Evolutionary conservation across 1,140 invertebrate species (phyloP).

Genomic region (Pogonognathellus flavescens): DNA sequence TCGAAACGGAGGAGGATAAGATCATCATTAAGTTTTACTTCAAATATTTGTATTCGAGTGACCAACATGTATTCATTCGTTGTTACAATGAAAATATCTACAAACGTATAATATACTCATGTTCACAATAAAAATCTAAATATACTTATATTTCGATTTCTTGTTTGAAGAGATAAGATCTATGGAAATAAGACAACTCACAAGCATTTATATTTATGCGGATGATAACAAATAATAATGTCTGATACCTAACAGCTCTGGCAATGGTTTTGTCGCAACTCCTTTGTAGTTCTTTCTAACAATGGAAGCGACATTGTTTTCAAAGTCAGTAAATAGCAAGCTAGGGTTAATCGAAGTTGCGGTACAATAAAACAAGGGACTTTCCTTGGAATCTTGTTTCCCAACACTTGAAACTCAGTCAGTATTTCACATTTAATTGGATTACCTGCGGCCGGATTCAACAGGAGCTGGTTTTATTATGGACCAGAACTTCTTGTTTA

Average conservation of each 20-base stretch:
- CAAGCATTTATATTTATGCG: slow-evolving; percentile 42
- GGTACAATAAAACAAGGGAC: neutral
- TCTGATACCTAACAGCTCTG: too few species aligned
- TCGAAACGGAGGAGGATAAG: neutral
- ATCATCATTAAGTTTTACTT: slow-evolving; percentile 10
- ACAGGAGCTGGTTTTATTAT: too few species aligned
- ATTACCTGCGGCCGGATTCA: too few species aligned
- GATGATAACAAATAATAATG: slow-evolving; percentile 24
- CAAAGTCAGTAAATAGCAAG: too few species aligned
- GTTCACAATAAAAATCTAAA: slow-evolving; percentile 16
- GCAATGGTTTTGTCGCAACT: too few species aligned
- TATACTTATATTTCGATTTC: slow-evolving; percentile 13
- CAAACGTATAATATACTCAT: slow-evolving; percentile 32
- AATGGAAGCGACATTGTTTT: too few species aligned
- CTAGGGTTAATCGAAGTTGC: too few species aligned
- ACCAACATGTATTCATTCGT: slow-evolving; percentile 47
- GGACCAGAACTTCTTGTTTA: too few species aligned
- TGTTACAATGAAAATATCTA: slow-evolving; percentile 29
- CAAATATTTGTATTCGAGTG: slow-evolving; percentile 40
- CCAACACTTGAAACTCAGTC: neutral
- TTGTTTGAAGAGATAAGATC: slow-evolving; percentile 17
- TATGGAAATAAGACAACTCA: slow-evolving; percentile 9
- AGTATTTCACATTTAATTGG: neutral
- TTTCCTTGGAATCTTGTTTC: neutral
- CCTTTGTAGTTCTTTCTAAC: too few species aligned